These are phyloP conservation scores for Mormyrus iriodes DNA, from an alignment of 2,113 vertebrate species.

Conservation along the genomic window DNA sequence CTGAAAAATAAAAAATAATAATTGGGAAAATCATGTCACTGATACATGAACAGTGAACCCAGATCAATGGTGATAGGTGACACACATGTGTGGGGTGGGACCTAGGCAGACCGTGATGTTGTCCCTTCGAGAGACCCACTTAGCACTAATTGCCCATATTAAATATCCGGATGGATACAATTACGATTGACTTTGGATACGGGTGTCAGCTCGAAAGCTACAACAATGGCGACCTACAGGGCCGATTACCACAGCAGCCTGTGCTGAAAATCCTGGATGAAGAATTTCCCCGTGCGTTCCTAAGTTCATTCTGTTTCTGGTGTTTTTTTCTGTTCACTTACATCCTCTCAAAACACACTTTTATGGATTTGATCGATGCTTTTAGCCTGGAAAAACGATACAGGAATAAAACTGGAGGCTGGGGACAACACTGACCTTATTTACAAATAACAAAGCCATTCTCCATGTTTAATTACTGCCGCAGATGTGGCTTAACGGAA, in stretches of 20 bases:
- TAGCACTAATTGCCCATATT: background rate
- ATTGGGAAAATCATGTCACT: background rate
- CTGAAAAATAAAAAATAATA: background rate
- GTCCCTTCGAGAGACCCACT: background rate
- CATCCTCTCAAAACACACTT: background rate
- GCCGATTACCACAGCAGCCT: background rate
- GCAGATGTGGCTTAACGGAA: background rate
- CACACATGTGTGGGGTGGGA: too few relatives aligned
- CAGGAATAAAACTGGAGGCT: background rate
- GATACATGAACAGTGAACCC: background rate
- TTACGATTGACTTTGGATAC: background rate
- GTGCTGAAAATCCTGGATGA: background rate
- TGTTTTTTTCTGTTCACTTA: background rate
- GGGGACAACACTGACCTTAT: background rate
- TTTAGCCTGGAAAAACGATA: background rate
- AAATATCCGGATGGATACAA: background rate
- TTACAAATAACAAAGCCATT: conserved; percentile 11
- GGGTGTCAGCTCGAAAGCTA: background rate
- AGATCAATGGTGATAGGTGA: background rate
- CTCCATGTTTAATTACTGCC: background rate
- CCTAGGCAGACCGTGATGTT: background rate
- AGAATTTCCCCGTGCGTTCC: background rate
- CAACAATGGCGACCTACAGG: background rate
- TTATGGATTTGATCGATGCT: background rate
- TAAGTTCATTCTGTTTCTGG: background rate